Base-by-base conservation (phyloP, 1,140 invertebrate genomes). In the Drosophila baimaii region DNA sequence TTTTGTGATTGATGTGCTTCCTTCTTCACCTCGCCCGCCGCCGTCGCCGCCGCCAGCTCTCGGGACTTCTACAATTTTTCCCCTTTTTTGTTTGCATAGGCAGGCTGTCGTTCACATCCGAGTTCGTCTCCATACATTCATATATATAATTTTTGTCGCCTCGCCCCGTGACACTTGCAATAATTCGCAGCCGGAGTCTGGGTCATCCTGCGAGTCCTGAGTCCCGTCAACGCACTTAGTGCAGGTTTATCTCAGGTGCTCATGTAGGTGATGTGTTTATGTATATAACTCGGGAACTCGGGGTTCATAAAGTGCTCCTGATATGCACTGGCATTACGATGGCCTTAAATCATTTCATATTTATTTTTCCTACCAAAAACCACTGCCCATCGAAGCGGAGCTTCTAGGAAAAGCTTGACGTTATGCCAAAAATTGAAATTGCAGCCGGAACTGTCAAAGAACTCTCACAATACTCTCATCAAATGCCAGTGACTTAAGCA, bases 1-100 rank as follows among this genome's bases (percentile, higher is more conserved):
- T 89, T 89, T 81, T 89, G 84, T 89, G 84, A 89, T 89, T 89
- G 84, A 89, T 89, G 84, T 82, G 65, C 79, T 74, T 79, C 66
- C 75, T 52, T 46, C 62, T 19, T 37, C 70, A 27, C 23, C 52
- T 49, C 52, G 35, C 21, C 47, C n/a, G n/a, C n/a, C n/a, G n/a
- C n/a, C n/a, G n/a, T n/a, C n/a, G n/a, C n/a, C n/a, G n/a, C 27
- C 23, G 31, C 59, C 59, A 37, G 64, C 46, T 13, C 46, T 13
- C 47, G 27, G 49, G 71, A 62, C 56, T 25, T 56, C 51, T 21
- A 44, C 51, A 59, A 63, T 35, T 81, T 71, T 72, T 19, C 37
- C 39, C 49, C 41, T 37, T 51, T 72, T 81, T 78, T 78, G 65
- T 77, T 47, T 74, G 74, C 69, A 81, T 77, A 68, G 71, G 43